Base-by-base conservation (phyloP, 2,113 vertebrate genomes). In the Megaceryle maxima region DNA sequence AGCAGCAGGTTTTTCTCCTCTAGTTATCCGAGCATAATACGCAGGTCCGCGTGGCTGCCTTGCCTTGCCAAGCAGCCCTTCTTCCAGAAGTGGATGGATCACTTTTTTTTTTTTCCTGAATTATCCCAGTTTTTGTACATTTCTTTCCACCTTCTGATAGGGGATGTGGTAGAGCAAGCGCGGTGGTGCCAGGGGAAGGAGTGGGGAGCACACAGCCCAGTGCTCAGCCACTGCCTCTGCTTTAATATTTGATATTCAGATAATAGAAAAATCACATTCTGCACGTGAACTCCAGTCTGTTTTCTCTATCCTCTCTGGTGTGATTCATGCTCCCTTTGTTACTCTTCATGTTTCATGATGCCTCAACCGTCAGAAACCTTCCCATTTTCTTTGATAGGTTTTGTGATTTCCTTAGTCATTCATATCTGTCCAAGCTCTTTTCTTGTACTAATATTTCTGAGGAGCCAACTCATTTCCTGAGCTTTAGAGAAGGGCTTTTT, bases 381-480 rank as follows among this genome's bases (percentile, higher is more conserved):
- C 81, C 87, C 88, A 68, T 90, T 93, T 90, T 63, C 90, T 12
- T 41, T 60, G 85, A 92, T 53, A 37, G 57, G 62, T 35, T 95
- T 75, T 84, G 77, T 91, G 90, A 95, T 97, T 97, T 96, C 95
- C 90, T 87, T 35, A 46, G 57, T 84, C 86, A 88, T 92, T 81
- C 73, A 4, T 96, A 92, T 93, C 90, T 95, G 90, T 69, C 90
- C 79, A 41, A 5, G 3, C 20, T 87, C 80, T 83, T 76, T 35
- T 50, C 87, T 96, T 91, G 86, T 79, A 72, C 83, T 79, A 3
- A 50, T 96, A 79, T 95, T 79, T 75, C 80, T 82, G 83, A 92
- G 88, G 50, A 90, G 92, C 73, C 90, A 68, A 11, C 83, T 96
- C 95, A 96, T 97, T 97, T 97, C 96, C 95, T 97, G 96, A 94